A percentile compares a stretch with the other conserved stretches of the same genome.
These are phyloP conservation scores for Sciurus carolinensis DNA, from an alignment of 2,797 vertebrate species.

Conservation along the genomic window DNA sequence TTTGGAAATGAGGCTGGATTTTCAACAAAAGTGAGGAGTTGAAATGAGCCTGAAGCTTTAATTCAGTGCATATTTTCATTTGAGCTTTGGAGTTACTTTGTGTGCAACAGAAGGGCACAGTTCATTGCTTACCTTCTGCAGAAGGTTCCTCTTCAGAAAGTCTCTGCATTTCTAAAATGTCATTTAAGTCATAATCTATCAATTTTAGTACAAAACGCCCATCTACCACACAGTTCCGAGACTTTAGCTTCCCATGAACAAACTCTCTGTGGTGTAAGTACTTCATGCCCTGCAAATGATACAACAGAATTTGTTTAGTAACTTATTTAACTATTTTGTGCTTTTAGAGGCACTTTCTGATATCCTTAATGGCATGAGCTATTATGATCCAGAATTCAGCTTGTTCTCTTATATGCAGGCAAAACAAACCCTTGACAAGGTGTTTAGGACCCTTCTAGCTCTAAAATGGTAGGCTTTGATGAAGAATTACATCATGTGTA, in stretches of 20 bases:
- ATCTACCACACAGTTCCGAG: conserved; percentile 96
- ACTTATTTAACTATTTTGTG: conserved; percentile 69
- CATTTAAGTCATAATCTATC: conserved; percentile 95
- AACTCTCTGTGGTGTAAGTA: conserved; percentile 95
- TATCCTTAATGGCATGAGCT: conserved; percentile 45
- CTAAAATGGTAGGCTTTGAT: conserved; percentile 61
- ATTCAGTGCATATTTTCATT: conserved; percentile 70
- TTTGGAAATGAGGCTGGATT: conserved; percentile 80
- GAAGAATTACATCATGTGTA: conserved; percentile 19
- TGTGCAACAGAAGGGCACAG: conserved; percentile 38
- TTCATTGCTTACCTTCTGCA: conserved; percentile 91
- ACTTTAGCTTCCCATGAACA: conserved; percentile 95
- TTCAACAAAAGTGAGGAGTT: conserved; percentile 79
- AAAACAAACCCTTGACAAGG: conserved; percentile 48
- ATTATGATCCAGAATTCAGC: conserved; percentile 66
- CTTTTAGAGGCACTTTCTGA: conserved; percentile 71
- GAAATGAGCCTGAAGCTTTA: conserved; percentile 73
- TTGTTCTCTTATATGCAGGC: conserved; percentile 4
- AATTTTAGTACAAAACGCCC: conserved; percentile 97
- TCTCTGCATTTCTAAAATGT: conserved; percentile 93
- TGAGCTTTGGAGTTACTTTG: conserved; percentile 71
- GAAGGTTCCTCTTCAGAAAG: conserved; percentile 87
- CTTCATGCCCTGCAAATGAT: conserved; percentile 93
- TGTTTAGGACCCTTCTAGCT: conserved; percentile 40
- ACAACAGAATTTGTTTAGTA: conserved; percentile 71